These are phyloP conservation scores for Huso huso DNA, from an alignment of 2,797 vertebrate genomes.

Conservation along the genomic window DNA sequence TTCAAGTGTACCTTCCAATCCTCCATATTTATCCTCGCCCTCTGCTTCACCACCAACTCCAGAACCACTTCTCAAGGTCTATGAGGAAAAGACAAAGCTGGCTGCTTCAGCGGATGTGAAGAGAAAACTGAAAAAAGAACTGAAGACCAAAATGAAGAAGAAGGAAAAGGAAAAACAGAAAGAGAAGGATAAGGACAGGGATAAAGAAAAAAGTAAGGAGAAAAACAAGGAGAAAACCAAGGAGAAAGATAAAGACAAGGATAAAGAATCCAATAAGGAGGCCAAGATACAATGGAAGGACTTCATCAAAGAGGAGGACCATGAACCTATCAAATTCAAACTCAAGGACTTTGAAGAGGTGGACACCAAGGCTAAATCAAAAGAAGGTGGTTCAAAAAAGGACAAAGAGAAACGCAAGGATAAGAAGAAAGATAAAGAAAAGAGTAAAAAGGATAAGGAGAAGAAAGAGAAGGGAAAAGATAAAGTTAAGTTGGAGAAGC, in stretches of 20 bases:
- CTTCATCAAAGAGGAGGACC: slow-evolving; percentile 66
- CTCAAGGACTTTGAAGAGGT: slow-evolving; percentile 64
- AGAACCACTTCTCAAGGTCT: slow-evolving; percentile 75
- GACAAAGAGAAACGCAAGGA: slow-evolving; percentile 77
- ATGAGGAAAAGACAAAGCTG: slow-evolving; percentile 80
- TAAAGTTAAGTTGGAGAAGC: slow-evolving; percentile 70
- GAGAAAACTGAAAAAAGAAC: slow-evolving; percentile 93
- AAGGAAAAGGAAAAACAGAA: slow-evolving; percentile 81
- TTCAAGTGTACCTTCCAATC: slow-evolving; percentile 40
- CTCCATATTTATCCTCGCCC: slow-evolving; percentile 75
- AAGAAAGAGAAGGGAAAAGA: slow-evolving; percentile 84
- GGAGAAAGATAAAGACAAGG: slow-evolving; percentile 75
- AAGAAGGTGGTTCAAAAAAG: slow-evolving; percentile 44
- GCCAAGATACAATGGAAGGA: slow-evolving; percentile 78
- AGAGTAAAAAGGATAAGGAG: slow-evolving; percentile 83
- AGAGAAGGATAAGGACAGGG: slow-evolving; percentile 72
- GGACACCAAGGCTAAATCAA: slow-evolving; percentile 37
- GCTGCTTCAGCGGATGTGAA: slow-evolving; percentile 71
- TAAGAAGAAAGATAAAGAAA: slow-evolving; percentile 86
- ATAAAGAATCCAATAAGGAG: slow-evolving; percentile 66
- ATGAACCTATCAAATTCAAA: slow-evolving; percentile 59
- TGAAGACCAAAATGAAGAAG: slow-evolving; percentile 89
- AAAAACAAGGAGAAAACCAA: slow-evolving; percentile 76
- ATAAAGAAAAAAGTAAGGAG: slow-evolving; percentile 74
- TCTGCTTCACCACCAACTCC: slow-evolving; percentile 88